These are phyloP conservation scores for Chesias legatella DNA, from an alignment of 2,888 invertebrate genomes.

Conservation along the genomic window DNA sequence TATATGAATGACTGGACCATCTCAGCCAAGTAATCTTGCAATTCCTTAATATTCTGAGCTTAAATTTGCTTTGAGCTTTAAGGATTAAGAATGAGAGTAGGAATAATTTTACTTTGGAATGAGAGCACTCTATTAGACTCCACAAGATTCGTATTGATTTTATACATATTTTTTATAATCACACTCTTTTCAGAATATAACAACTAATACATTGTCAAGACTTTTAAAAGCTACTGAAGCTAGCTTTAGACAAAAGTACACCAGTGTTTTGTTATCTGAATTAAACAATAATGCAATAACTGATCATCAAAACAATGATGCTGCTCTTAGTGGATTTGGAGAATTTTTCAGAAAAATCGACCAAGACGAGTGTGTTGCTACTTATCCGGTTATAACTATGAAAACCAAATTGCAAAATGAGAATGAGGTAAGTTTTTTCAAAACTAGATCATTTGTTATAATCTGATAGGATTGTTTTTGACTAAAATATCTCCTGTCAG, in stretches of 20 bases:
- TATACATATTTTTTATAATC: no score
- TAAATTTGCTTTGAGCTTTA: no score
- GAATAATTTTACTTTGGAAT: no score
- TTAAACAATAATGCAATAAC: neutral
- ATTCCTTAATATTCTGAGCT: no score
- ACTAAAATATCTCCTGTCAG: no score
- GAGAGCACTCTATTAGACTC: no score
- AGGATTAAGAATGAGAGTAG: no score
- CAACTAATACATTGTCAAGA: neutral
- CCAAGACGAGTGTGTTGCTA: constrained; percentile 11
- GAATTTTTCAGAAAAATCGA: constrained; percentile 10
- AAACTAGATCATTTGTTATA: no score
- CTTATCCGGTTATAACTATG: constrained; percentile 18
- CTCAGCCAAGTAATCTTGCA: no score
- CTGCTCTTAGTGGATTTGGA: constrained; percentile 5
- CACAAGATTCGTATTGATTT: no score
- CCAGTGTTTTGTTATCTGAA: constrained; percentile 7
- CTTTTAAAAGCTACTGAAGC: constrained; percentile 10
- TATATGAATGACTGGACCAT: no score
- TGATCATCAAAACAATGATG: neutral
- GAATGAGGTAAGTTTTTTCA: constrained; percentile 1
- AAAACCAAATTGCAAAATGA: constrained; percentile 3
- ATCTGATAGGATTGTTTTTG: no score
- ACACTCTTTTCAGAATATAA: neutral
- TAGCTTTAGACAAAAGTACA: constrained; percentile 15